Percentiles rank a stretch among this genome's conserved stretches.
These are phyloP conservation scores for Myathropa florea DNA, from an alignment of 2,888 invertebrate genomes.

Conservation along the genomic window DNA sequence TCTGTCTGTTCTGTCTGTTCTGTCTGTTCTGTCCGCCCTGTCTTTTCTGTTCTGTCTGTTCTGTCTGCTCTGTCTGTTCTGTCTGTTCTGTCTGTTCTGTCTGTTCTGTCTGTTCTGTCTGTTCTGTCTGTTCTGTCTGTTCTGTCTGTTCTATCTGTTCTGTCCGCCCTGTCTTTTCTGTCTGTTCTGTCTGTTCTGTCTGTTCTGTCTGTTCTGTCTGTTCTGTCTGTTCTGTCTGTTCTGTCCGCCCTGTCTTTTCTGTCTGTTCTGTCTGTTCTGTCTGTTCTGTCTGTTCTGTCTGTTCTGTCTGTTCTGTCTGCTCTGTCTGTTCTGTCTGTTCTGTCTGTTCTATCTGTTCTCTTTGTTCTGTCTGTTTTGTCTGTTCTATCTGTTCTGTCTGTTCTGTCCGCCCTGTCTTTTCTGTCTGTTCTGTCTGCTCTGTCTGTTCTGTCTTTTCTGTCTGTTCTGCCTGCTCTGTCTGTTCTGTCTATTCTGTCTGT, in stretches of 20 bases:
- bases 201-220: no score
- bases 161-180: background rate
- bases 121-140: no score
- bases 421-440: no score
- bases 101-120: background rate
- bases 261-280: no score
- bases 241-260: background rate
- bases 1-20: background rate
- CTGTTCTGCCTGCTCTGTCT: background rate
- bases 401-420: no score
- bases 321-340: background rate
- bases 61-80: background rate
- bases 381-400: no score
- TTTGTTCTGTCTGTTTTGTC: background rate
- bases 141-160: background rate
- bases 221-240: background rate
- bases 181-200: background rate
- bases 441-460: background rate
- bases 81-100: background rate
- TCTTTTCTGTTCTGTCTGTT: background rate
- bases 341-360: background rate
- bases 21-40: background rate
- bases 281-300: no score
- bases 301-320: background rate
- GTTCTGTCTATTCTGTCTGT: background rate